Evolutionary conservation across 2,113 vertebrate genomes (phyloP).

Genomic region (Microcebus griseorufus): DNA sequence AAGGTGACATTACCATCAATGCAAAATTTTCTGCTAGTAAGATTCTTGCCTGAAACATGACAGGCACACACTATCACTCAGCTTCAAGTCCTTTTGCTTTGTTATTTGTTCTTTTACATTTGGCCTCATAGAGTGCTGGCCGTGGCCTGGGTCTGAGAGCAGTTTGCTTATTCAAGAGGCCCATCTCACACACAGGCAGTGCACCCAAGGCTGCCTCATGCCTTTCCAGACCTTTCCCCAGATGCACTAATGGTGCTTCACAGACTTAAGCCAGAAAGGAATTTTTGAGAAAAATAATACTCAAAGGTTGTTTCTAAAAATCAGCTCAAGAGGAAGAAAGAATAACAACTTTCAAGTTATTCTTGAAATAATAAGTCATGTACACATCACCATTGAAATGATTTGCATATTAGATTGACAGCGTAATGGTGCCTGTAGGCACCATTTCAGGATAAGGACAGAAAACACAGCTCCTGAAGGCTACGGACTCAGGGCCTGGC

Average conservation of each 20-base stretch:
- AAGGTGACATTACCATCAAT: constrained; percentile 18
- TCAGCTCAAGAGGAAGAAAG: neutral
- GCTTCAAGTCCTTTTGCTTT: neutral
- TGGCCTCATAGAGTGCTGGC: neutral
- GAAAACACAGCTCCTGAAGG: neutral
- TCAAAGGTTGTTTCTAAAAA: neutral
- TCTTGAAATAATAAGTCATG: too few species aligned
- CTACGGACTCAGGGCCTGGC: neutral
- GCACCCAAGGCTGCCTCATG: neutral
- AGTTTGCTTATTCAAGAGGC: neutral
- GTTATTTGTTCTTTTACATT: neutral
- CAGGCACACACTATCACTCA: neutral
- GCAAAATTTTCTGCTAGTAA: neutral
- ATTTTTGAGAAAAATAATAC: neutral
- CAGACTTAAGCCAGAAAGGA: neutral
- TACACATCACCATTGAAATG: neutral
- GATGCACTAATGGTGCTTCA: neutral
- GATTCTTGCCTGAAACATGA: neutral
- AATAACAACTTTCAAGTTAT: neutral
- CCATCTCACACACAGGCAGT: neutral
- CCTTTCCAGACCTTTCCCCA: neutral
- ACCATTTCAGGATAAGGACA: neutral
- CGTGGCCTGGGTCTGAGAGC: neutral
- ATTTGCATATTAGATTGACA: neutral
- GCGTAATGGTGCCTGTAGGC: neutral